Percentiles rank a stretch among this genome's conserved stretches.
phyloP scores from a whole-genome alignment of 2,113 vertebrate genomes.

The Siniperca chuatsi region DNA sequence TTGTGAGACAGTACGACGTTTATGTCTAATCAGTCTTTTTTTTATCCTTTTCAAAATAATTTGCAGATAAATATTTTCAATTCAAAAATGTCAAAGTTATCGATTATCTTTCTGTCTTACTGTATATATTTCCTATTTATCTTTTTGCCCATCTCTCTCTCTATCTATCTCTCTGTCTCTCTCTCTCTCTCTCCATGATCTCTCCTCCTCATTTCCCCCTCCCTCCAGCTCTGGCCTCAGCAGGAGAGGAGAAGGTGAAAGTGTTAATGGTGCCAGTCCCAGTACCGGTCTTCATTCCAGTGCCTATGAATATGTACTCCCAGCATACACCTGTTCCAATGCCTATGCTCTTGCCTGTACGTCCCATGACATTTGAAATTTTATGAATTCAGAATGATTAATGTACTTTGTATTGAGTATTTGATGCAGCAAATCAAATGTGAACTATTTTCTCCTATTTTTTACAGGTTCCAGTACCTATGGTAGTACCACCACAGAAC shows the following conservation, averaged over 20 bases:
- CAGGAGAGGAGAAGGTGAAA: slow-evolving; percentile 79
- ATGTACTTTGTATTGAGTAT: background rate
- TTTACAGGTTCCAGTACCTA: slow-evolving; percentile 91
- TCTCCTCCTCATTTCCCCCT: background rate
- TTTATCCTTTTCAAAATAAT: background rate
- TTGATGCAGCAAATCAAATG: background rate
- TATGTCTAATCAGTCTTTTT: background rate
- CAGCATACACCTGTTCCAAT: slow-evolving; percentile 93
- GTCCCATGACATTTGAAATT: slow-evolving; percentile 54
- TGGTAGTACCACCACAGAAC: slow-evolving; percentile 87
- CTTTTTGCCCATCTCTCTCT: background rate
- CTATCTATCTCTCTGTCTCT: background rate
- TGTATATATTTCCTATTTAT: background rate
- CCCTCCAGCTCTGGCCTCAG: slow-evolving; percentile 18
- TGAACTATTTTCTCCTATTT: background rate
- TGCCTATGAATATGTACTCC: slow-evolving; percentile 95
- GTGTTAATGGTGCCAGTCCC: slow-evolving; percentile 91
- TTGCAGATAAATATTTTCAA: background rate
- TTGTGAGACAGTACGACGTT: background rate
- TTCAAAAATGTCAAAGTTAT: too few relatives aligned
- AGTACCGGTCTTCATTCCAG: slow-evolving; percentile 94
- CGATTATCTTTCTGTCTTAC: background rate
- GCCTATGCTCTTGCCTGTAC: slow-evolving; percentile 91
- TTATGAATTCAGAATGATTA: background rate
- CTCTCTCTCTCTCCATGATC: background rate